phyloP scores from a whole-genome alignment of 2,113 vertebrate species.

The Melanostigma gelatinosum region DNA sequence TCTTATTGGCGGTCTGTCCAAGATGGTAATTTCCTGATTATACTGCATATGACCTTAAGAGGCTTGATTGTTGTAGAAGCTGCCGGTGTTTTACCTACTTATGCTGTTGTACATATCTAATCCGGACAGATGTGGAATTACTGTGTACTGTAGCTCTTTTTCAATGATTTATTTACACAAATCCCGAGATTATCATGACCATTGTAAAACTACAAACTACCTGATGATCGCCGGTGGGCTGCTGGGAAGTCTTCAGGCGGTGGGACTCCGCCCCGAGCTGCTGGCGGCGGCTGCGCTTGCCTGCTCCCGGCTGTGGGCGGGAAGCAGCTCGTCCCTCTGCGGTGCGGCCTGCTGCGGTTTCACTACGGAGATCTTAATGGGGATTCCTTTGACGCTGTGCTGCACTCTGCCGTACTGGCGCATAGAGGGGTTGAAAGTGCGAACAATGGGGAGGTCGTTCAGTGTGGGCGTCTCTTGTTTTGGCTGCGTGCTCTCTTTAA shows the following conservation, averaged over 20 bases:
- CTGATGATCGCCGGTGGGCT: conserved; percentile 73
- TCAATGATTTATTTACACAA: neutral
- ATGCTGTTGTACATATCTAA: neutral
- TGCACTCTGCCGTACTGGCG: conserved; percentile 87
- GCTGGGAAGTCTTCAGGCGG: conserved; percentile 80
- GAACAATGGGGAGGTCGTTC: conserved; percentile 68
- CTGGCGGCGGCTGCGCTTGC: conserved; percentile 82
- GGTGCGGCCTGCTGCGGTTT: conserved; percentile 78
- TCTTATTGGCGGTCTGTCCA: neutral
- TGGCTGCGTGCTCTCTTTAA: conserved; percentile 84
- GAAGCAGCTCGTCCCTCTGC: conserved; percentile 82
- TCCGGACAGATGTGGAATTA: neutral
- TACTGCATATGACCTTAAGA: neutral
- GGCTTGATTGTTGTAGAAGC: neutral
- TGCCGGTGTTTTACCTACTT: neutral
- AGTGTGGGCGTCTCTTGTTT: conserved; percentile 76
- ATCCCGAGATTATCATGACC: neutral
- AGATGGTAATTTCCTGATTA: neutral
- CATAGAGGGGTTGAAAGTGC: conserved; percentile 84
- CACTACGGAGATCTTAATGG: conserved; percentile 77
- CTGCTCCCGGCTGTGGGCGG: conserved; percentile 81
- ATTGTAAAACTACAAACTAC: conserved; percentile 36
- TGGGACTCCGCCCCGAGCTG: conserved; percentile 86
- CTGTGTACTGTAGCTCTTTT: neutral
- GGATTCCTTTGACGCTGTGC: conserved; percentile 78